Conservation (phyloP, 2,113 vertebrate species). For the Podarcis cretensis region DNA sequence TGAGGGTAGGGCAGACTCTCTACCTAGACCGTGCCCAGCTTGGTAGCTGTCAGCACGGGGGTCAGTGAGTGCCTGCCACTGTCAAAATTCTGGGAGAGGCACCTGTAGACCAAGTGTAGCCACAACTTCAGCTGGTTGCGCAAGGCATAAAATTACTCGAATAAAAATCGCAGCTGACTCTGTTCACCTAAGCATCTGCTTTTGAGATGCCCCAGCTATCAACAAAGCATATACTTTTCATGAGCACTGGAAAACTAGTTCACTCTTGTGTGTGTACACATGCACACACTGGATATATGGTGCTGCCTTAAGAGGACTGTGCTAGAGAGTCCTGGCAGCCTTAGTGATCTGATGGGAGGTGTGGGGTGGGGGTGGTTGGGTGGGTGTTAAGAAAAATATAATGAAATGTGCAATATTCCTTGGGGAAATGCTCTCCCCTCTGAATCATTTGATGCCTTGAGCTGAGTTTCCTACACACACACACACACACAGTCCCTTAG, state of each 20-base stretch:
- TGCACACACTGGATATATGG: background rate
- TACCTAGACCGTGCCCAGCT: constrained; percentile 88
- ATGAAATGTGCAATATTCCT: constrained; percentile 4
- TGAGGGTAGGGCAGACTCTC: constrained; percentile 92
- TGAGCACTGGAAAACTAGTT: background rate
- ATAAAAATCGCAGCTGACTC: too few relatives aligned
- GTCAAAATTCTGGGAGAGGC: constrained; percentile 94
- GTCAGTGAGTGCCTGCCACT: constrained; percentile 93
- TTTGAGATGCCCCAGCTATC: background rate
- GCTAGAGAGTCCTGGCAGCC: background rate
- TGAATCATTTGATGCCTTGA: constrained; percentile 63
- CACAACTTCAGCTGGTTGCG: too few relatives aligned
- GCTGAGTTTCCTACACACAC: constrained; percentile 43
- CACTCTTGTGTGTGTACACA: background rate
- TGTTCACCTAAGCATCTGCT: background rate
- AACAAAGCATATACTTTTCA: background rate
- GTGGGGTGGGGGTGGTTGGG: too few relatives aligned
- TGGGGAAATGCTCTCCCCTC: constrained; percentile 61
- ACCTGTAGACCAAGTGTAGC: constrained; percentile 87
- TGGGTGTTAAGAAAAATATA: background rate
- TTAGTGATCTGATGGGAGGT: background rate
- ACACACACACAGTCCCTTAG: constrained; percentile 19
- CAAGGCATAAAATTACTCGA: too few relatives aligned
- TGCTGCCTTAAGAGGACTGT: background rate
- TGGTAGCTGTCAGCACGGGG: constrained; percentile 91